Base-by-base conservation (phyloP, 2,888 invertebrate species). In the Thyatira batis region DNA sequence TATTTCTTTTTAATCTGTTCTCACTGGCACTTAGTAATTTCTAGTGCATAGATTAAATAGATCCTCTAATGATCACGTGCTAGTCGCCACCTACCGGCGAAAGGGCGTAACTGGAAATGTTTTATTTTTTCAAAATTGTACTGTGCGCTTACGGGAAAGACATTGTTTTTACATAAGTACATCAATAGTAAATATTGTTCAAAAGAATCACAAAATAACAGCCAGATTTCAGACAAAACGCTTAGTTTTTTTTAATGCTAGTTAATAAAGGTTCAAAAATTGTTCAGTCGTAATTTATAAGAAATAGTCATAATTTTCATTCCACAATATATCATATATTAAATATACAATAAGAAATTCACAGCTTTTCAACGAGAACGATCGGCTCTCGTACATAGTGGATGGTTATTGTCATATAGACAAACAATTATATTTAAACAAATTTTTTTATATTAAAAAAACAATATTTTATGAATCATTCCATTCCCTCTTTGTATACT, bases 221-320 rank as follows among this genome's bases (percentile, higher is more conserved):
- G 76, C 74, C 82, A 82, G 82, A 76, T 77, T 70, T 80, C 69
- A 83, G 82, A 80, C 78, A 67, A 84, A 78, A 82, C 63, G 72
- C 76, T 85, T 76, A 81, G 72, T 39, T 39, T 70, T 74, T n/a
- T n/a, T n/a, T n/a, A n/a, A 73, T 74, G 70, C 76, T 83, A 84
- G 76, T 74, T 73, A 78, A 85, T 85, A 89, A 80, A 87, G 81
- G 78, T 84, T 87, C 82, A 82, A 91, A 90, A 91, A 82, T 80
- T 80, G 68, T 72, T 90, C 90, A 90, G 89, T 90, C 91, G 65
- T 78, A 84, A 81, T 83, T 81, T 85, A 78, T 85, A 85, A 86
- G 84, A 88, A 84, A 83, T 85, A 82, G 79, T 79, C 61, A 63
- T 63, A 67, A 23, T 4, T 13, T 39, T 39, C 17, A 76, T 74